Conservation (phyloP, 2,113 vertebrate genomes). For the Bufo gargarizans region DNA sequence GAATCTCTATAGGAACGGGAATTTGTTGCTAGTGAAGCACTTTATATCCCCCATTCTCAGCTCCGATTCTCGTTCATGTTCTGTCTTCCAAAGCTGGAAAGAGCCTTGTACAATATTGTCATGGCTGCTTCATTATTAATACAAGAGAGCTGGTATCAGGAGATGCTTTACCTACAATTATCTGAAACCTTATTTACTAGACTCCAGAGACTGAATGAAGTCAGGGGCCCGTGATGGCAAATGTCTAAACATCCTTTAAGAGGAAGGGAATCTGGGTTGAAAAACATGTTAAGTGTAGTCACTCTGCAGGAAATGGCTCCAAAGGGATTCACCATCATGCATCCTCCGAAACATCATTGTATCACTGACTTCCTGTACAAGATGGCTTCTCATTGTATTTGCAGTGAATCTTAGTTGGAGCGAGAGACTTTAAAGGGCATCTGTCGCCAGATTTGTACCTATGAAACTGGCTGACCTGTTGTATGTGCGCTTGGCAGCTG, state of each 20-base stretch:
- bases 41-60: not conserved
- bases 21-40: not conserved
- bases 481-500: too few relatives aligned
- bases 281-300: not conserved
- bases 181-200: not conserved
- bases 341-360: not conserved
- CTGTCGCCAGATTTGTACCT: too few relatives aligned
- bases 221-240: not conserved
- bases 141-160: not conserved
- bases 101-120: not conserved
- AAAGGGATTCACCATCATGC: not conserved
- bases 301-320: not conserved
- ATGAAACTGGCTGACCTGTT: too few relatives aligned
- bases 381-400: not conserved
- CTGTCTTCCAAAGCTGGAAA: not conserved
- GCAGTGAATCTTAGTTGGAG: not conserved
- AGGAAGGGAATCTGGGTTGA: not conserved
- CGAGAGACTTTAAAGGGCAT: too few relatives aligned
- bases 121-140: slow-evolving; percentile 26
- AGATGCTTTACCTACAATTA: slow-evolving; percentile 27
- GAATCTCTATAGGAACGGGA: not conserved
- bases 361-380: not conserved
- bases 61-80: not conserved
- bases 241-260: slow-evolving; percentile 6
- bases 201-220: not conserved